Conservation (phyloP, 2,797 vertebrate genomes). For the Anolis apletophallus region DNA sequence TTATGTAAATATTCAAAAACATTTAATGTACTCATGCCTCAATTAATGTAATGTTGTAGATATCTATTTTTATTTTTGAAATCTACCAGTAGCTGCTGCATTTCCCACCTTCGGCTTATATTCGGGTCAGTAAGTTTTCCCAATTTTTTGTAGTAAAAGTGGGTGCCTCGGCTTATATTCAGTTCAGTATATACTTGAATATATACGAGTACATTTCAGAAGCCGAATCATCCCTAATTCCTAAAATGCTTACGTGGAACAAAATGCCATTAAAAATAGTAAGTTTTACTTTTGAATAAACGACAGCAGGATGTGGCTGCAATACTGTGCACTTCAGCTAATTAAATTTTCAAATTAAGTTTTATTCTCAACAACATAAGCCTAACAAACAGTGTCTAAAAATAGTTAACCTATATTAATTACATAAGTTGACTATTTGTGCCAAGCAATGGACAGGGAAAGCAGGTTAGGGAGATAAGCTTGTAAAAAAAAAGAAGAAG, state of each 20-base stretch:
- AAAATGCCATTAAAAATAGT: neutral
- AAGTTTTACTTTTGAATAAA: neutral
- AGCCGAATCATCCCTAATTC: neutral
- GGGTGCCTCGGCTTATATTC: too few species aligned
- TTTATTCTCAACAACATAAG: neutral
- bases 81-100: too few species aligned
- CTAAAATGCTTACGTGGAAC: neutral
- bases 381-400: neutral
- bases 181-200: too few species aligned
- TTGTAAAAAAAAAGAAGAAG: neutral
- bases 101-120: too few species aligned
- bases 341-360: neutral
- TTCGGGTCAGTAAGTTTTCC: too few species aligned
- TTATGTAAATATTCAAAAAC: too few species aligned
- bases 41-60: too few species aligned
- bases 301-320: neutral
- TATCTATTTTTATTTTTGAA: too few species aligned
- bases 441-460: slow-evolving; percentile 3
- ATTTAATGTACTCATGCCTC: too few species aligned
- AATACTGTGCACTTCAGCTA: neutral
- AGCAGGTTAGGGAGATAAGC: neutral
- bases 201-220: neutral
- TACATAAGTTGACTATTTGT: neutral
- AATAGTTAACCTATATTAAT: neutral
- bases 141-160: too few species aligned